A percentile compares a stretch with the other conserved stretches of the same genome.
phyloP scores from a whole-genome alignment of 2,888 invertebrate genomes.

The Meiosimyza decipiens region DNA sequence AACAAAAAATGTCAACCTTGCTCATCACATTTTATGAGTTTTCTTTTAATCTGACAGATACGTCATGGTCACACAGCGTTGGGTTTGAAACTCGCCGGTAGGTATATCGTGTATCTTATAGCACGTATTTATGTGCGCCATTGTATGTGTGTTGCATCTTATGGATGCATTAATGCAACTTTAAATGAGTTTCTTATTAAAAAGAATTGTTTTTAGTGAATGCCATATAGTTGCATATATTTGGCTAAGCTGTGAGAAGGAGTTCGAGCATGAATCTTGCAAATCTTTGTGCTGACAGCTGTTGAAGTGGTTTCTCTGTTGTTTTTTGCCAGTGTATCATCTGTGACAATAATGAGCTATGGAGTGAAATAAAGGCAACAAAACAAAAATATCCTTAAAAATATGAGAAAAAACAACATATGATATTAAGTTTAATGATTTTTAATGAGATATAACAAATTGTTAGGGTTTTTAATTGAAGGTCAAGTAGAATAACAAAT shows the following conservation, averaged over 20 bases:
- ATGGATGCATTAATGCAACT: constrained; percentile 34
- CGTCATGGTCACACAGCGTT: constrained; percentile 42
- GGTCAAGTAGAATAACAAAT: neutral
- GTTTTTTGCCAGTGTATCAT: neutral
- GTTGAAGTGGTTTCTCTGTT: constrained; percentile 34
- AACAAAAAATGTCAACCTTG: constrained; percentile 47
- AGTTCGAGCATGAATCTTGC: constrained; percentile 26
- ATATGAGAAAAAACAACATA: neutral
- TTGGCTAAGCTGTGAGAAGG: constrained; percentile 12
- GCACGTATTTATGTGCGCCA: neutral
- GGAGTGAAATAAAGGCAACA: neutral
- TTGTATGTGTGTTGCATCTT: constrained; percentile 13
- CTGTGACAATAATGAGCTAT: neutral
- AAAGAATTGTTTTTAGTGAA: constrained; percentile 27
- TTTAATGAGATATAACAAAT: neutral
- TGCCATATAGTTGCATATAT: neutral
- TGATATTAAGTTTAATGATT: neutral
- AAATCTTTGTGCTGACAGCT: constrained; percentile 43
- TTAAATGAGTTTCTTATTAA: constrained; percentile 38
- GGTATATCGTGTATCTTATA: neutral
- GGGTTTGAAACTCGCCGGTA: constrained; percentile 10
- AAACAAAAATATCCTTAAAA: neutral
- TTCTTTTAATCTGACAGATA: constrained; percentile 47
- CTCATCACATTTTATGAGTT: constrained; percentile 49
- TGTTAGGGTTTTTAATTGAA: neutral